A percentile compares a stretch with the other conserved stretches of the same genome.
Evolutionary conservation across 1,140 invertebrate genomes (phyloP).

Genomic region (Scaptodrosophila lebanonensis): DNA sequence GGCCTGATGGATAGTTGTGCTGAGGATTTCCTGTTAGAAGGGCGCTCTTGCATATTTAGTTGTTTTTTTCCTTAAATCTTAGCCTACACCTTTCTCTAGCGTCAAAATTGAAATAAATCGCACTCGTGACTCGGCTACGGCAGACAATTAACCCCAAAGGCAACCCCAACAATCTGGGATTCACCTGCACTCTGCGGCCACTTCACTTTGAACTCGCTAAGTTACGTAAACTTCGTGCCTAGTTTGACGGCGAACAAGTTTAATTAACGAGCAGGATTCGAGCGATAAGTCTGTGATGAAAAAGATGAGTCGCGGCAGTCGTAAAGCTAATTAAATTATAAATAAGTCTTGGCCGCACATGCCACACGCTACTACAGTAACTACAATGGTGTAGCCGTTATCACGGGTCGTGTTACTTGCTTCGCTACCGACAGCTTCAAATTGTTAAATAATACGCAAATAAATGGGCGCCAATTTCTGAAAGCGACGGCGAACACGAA

Average conservation of each 20-base stretch:
- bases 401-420: too few species aligned
- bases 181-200: slow-evolving; percentile 32
- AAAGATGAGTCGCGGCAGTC: slow-evolving; percentile 15
- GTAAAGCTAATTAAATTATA: slow-evolving; percentile 70
- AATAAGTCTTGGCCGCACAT: slow-evolving; percentile 22
- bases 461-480: slow-evolving; percentile 44
- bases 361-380: not conserved
- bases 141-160: slow-evolving; percentile 63
- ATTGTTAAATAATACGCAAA: slow-evolving; percentile 61
- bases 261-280: slow-evolving; percentile 46
- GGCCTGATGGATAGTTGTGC: slow-evolving; percentile 11
- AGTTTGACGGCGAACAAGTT: not conserved
- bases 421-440: not conserved
- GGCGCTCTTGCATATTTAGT: slow-evolving; percentile 29
- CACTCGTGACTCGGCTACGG: slow-evolving; percentile 55
- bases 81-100: not conserved
- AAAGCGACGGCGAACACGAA: slow-evolving; percentile 5
- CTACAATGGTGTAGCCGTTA: not conserved
- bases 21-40: slow-evolving; percentile 71
- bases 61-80: slow-evolving; percentile 2
- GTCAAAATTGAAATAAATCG: slow-evolving; percentile 48
- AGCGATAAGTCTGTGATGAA: slow-evolving; percentile 28
- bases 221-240: slow-evolving; percentile 36
- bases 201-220: slow-evolving; percentile 33
- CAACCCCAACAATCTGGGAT: slow-evolving; percentile 8